Base-by-base conservation (phyloP, 2,888 invertebrate genomes). In the Hydroisotoma schaefferi region DNA sequence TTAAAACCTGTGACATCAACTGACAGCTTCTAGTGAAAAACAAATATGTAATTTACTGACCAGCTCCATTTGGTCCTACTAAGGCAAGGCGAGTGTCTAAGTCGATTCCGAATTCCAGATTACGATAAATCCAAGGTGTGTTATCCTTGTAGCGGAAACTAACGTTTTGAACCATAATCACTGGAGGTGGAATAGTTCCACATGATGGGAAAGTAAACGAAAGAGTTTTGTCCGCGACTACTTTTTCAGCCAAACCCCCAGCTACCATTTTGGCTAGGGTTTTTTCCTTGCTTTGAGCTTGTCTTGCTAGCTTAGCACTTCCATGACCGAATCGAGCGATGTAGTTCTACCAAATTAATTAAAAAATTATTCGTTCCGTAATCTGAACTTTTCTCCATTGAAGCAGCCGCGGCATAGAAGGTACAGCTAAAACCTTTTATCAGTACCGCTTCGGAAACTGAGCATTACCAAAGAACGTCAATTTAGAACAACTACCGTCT, bases 281-380 rank as follows among this genome's bases (percentile, higher is more conserved):
- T 79, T 99, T 99, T 79, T 99, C 99, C 79, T 99, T 99, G 67
- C 95, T 97, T 79, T 99, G 99, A 8, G 99, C 99, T 77, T 99
- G 99, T 61, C 99, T 83, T 1, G 99, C 99, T 68, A 99, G 79
- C 80, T 99, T 99, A 0, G 98, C 99, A 15, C 94, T 94, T 74
- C 99, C 99, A 81, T 99, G 99, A 82, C 99, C 99, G 78, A 99
- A 99, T 56, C 99, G 83, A 0, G 98, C 98, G 70, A 99, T 97
- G 78, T 99, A 99, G 77, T 98, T 95, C 86, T 90, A 77, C 64
- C 76, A 75, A 40, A 27, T 8, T 40, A 15, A 15, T 48, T 23
- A 26, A 25, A 10, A 22, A 46, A 46, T 23, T 23, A 15, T 27
- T 8, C 10, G 26, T 20, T 54, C 28, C 12, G 15, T n/a, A 44